Base-by-base conservation (phyloP, 2,797 vertebrate species). In the Meriones psammophilus region DNA sequence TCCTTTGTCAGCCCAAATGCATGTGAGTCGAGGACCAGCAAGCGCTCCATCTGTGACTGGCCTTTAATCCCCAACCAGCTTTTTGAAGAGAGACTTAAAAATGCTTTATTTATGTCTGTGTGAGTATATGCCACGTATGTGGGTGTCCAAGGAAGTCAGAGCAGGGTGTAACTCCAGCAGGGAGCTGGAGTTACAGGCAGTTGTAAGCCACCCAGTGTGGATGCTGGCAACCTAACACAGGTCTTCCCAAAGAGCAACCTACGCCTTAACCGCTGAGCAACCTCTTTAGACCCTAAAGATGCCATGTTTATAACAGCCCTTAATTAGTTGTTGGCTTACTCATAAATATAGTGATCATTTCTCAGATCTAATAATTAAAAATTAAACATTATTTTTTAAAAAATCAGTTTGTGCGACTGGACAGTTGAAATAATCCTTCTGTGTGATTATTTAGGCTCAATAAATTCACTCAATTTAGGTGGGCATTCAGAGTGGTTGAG, bases 361-460 rank as follows among this genome's bases (percentile, higher is more conserved):
- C 46, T 96, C 50, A 71, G 78, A 71, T 74, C 15, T 36, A 66
- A 26, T 60, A n/a, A 89, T 42, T 64, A 17, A 60, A 76, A 80
- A 12, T n/a, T 39, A 83, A 39, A 36, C 8, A 2, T 58, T 50
- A 50, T 50, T 50, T 8, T 73, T 24, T 50, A 84, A 39, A 58
- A 58, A 66, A 22, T 46, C 42, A 56, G 50, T 85, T 85, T 94
- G 39, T 60, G 46, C 88, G 89, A 79, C 54, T 5, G 17, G 66
- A n/a, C n/a, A 42, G 42, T 42, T 42, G 42, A 42, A 42, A 42
- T 42, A 42, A 42, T 42, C 39, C n/a, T 74, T 74, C 79, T 79
- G n/a, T 95, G 71, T 94, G 89, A 81, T 96, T 96, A 97, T 91
- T 97, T 88, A 81, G 97, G 97, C 54, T 97, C 39, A 58, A 46